These are phyloP conservation scores for Rhizoglyphus robini DNA, from an alignment of 1,140 invertebrate species.

Conservation along the genomic window DNA sequence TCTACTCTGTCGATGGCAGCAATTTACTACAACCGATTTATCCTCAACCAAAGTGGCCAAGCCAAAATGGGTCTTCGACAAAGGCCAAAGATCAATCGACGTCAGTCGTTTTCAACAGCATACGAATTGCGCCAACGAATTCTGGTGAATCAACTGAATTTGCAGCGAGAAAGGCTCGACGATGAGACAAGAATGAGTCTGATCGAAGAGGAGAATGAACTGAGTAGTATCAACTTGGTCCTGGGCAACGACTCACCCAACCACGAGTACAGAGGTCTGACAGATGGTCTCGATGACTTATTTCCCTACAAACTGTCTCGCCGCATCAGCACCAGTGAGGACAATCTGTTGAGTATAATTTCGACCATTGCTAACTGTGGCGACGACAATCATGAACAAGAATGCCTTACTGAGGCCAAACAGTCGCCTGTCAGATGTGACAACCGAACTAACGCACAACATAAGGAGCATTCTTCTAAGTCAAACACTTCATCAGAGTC, in stretches of 20 bases:
- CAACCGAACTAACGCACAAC: not conserved
- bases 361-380: slow-evolving; percentile 11
- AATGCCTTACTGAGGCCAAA: not conserved
- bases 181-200: not conserved
- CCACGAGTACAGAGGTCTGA: not conserved
- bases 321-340: slow-evolving; percentile 9
- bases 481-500: not conserved
- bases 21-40: slow-evolving; percentile 11
- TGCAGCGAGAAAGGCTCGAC: not conserved
- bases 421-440: not conserved
- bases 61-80: not conserved
- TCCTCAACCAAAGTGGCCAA: not conserved
- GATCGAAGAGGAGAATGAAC: slow-evolving; percentile 1
- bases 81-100: not conserved
- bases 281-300: not conserved
- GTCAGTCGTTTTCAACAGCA: slow-evolving; percentile 11
- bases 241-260: not conserved
- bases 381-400: not conserved
- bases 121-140: slow-evolving; percentile 5
- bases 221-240: not conserved
- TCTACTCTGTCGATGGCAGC: slow-evolving; percentile 13
- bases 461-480: not conserved
- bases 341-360: slow-evolving; percentile 9
- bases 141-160: not conserved
- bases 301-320: slow-evolving; percentile 1